These are phyloP conservation scores for Phengaris alcon DNA, from an alignment of 2,888 invertebrate species.

Conservation along the genomic window DNA sequence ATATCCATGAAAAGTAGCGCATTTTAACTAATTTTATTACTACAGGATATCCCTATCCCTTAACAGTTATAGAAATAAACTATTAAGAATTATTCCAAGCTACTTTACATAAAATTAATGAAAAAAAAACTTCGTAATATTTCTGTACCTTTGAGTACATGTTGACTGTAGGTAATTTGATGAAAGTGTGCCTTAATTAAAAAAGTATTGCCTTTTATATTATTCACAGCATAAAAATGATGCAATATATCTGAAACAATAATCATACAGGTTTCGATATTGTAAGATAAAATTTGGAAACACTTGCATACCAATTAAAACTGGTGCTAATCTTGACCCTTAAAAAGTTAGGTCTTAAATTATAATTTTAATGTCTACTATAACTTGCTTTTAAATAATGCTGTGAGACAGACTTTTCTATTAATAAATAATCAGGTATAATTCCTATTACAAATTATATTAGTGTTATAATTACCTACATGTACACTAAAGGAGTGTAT, in stretches of 20 bases:
- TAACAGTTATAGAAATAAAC: too few species aligned
- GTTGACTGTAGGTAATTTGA: slow-evolving; percentile 3
- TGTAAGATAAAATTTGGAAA: neutral
- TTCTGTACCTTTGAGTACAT: neutral
- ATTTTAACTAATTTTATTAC: too few species aligned
- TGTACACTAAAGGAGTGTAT: too few species aligned
- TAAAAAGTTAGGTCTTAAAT: neutral
- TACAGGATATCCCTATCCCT: too few species aligned
- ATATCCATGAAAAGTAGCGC: too few species aligned
- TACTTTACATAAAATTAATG: neutral
- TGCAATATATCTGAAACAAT: neutral
- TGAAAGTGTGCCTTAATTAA: slow-evolving; percentile 4
- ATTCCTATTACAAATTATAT: neutral
- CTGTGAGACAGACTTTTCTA: neutral
- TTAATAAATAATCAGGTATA: neutral
- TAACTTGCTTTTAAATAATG: neutral
- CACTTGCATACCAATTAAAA: slow-evolving; percentile 1
- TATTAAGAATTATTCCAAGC: neutral
- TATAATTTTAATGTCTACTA: neutral
- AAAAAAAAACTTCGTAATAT: neutral
- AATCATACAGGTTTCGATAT: neutral
- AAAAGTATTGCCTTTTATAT: slow-evolving; percentile 10
- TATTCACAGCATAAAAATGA: neutral
- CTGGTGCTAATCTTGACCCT: slow-evolving; percentile 5
- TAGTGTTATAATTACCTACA: too few species aligned